These are phyloP conservation scores for Drosophila arizonae DNA, from an alignment of 1,140 invertebrate genomes.

Conservation along the genomic window DNA sequence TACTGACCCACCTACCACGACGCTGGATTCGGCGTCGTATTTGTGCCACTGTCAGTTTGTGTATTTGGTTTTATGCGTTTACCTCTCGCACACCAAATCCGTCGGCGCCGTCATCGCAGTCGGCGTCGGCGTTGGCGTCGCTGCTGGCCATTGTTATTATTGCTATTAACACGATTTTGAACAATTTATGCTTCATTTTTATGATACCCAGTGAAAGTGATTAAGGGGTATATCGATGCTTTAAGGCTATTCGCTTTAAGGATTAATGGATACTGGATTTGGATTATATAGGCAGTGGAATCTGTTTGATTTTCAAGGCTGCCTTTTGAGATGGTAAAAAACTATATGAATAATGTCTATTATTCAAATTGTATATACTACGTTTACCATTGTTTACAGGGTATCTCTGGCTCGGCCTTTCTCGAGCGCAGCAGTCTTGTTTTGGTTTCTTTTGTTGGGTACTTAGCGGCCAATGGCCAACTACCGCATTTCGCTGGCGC, in stretches of 20 bases:
- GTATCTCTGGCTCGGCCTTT: background rate
- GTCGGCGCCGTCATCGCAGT: conserved; percentile 35
- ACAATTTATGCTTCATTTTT: conserved; percentile 54
- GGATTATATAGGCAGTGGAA: background rate
- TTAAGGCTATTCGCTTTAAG: background rate
- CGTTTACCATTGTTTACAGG: background rate
- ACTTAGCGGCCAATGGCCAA: conserved; percentile 44
- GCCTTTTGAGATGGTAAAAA: background rate
- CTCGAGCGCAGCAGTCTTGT: background rate
- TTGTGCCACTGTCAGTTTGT: conserved; percentile 65
- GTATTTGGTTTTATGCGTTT: conserved; percentile 44
- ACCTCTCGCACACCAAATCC: conserved; percentile 55
- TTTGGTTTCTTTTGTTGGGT: conserved; percentile 13
- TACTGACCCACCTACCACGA: conserved; percentile 59
- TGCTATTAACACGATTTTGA: conserved; percentile 73
- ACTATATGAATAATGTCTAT: too few species aligned
- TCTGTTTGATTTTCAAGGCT: background rate
- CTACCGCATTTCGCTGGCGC: conserved; percentile 66
- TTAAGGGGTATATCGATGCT: background rate
- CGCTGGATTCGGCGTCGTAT: conserved; percentile 40
- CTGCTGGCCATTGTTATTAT: conserved; percentile 50
- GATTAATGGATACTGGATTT: background rate
- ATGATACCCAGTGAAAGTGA: background rate
- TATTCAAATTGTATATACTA: background rate
- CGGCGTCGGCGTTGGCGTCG: conserved; percentile 27